Evolutionary conservation across 2,797 vertebrate genomes (phyloP).

Genomic region (Eulemur albifrons): DNA sequence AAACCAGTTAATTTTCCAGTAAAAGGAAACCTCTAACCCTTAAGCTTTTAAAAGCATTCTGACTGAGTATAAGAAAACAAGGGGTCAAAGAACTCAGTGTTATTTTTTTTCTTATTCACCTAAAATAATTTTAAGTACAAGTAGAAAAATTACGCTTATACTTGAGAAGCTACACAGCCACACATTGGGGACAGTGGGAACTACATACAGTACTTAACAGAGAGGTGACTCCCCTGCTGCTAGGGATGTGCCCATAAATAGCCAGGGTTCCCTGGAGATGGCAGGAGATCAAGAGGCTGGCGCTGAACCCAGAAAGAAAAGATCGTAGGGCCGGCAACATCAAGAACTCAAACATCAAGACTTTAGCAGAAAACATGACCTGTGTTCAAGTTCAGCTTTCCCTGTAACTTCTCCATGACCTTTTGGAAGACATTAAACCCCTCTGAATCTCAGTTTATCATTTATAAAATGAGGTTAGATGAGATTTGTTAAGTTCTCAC

Average conservation of each 20-base stretch:
- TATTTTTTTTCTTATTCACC: neutral
- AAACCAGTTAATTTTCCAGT: slow-evolving; percentile 42
- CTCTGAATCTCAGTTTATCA: neutral
- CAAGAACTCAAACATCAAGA: neutral
- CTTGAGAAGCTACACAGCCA: neutral
- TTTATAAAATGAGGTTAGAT: neutral
- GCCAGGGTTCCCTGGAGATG: neutral
- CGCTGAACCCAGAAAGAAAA: neutral
- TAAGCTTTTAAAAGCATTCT: slow-evolving; percentile 23
- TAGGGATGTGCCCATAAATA: neutral
- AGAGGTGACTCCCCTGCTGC: neutral
- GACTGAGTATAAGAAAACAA: neutral
- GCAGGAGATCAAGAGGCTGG: neutral
- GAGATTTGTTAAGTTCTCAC: neutral
- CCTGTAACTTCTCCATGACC: neutral
- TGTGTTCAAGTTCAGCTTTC: neutral
- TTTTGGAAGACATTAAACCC: neutral
- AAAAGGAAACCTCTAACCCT: slow-evolving; percentile 25
- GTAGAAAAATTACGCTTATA: neutral
- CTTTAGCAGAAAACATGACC: neutral
- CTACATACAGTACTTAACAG: neutral
- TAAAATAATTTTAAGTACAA: neutral
- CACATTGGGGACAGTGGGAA: neutral
- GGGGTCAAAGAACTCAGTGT: neutral
- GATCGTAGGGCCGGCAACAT: neutral